Conservation (phyloP, 2,888 invertebrate genomes). For the Rapana venosa region DNA sequence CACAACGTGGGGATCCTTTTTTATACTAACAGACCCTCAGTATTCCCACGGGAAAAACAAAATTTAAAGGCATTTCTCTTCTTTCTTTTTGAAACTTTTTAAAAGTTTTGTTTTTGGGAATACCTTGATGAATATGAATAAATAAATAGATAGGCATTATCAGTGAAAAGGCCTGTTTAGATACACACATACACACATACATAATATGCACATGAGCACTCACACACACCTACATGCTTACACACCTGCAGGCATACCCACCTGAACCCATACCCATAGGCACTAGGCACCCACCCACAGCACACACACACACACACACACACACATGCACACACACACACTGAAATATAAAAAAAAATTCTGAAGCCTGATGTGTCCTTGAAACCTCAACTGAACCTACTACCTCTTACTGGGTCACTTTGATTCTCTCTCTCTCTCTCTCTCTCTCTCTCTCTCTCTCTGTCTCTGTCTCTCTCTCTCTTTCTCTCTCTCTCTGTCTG, state of each 20-base stretch:
- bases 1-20: no score
- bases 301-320: constrained; percentile 27
- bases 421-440: no score
- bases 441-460: background rate
- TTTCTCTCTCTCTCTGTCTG: no score
- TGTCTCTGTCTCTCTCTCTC: no score
- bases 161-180: background rate
- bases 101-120: no score
- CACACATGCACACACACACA: background rate
- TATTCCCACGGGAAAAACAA: no score
- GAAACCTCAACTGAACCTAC: background rate
- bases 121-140: background rate
- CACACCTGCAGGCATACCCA: background rate
- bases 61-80: no score
- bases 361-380: background rate
- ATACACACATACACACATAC: background rate
- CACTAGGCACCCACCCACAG: background rate
- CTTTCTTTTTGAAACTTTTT: no score
- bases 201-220: background rate
- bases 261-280: no score
- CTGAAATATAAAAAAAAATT: background rate
- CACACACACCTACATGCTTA: background rate
- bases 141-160: background rate
- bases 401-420: background rate
- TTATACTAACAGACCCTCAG: no score